Percentiles rank a stretch among this genome's conserved stretches.
These are phyloP conservation scores for Gasterosteus nipponicus DNA, from an alignment of 2,113 vertebrate species.

Conservation along the genomic window DNA sequence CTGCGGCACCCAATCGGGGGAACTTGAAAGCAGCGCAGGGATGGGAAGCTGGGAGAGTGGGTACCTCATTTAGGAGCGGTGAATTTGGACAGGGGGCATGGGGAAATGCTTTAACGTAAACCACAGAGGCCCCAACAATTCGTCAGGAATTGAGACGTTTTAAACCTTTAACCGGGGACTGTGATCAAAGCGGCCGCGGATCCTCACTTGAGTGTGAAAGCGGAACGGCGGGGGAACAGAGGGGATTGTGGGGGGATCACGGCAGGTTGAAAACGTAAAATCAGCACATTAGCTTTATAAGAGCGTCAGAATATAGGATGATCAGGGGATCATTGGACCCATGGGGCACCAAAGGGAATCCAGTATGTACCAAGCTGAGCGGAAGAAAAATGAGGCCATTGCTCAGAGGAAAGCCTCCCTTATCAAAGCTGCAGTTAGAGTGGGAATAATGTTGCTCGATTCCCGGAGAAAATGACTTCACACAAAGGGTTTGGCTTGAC, in stretches of 20 bases:
- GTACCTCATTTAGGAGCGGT: conserved; percentile 78
- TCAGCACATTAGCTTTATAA: conserved; percentile 84
- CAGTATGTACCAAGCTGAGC: conserved; percentile 62
- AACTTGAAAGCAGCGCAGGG: conserved; percentile 77
- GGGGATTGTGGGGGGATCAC: conserved; percentile 82
- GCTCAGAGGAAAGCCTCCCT: conserved; percentile 62
- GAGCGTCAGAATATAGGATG: conserved; percentile 79
- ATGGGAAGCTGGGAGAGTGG: conserved; percentile 78
- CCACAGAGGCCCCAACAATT: conserved; percentile 78
- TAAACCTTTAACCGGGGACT: conserved; percentile 83
- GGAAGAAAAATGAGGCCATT: conserved; percentile 73
- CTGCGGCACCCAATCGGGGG: conserved; percentile 73
- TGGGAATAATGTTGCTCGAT: conserved; percentile 55
- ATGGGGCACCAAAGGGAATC: conserved; percentile 70
- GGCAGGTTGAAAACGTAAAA: conserved; percentile 81
- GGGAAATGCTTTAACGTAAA: conserved; percentile 78
- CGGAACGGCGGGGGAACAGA: conserved; percentile 74
- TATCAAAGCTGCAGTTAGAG: conserved; percentile 66
- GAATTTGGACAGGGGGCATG: conserved; percentile 74
- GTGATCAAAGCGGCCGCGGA: conserved; percentile 80
- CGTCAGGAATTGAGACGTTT: conserved; percentile 84
- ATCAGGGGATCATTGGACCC: conserved; percentile 78
- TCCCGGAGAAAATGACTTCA: conserved; percentile 57
- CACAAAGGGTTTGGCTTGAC: conserved; percentile 37
- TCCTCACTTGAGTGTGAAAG: conserved; percentile 76